Base-by-base conservation (phyloP, 2,888 invertebrate species). In the Lamproptera curius region DNA sequence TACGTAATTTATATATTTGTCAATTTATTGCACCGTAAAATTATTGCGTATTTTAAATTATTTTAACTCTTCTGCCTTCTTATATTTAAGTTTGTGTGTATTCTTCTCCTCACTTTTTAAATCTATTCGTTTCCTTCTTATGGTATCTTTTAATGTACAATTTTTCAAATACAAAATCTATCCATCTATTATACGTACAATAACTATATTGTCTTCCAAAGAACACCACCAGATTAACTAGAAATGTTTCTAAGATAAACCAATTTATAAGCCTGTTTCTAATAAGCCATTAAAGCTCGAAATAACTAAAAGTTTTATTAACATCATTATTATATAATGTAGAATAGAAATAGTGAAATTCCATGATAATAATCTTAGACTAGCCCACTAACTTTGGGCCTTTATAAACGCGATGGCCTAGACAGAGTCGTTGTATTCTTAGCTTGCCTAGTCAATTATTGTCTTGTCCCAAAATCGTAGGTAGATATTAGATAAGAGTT, bases 401-500 rank as follows among this genome's bases (percentile, higher is more conserved):
- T 16, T 36, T 54, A 39, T 16, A 31, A 20, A 5, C 6, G 44
- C 52, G 54, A 64, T 61, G 77, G 77, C 77, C 80, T 81, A 82
- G 76, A 73, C 67, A 67, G 58, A 64, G 54, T 44, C 28, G 31
- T 56, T 51, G 37, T 58, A 58, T 56, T 56, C 54, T 41, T 62
- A 62, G 59, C 62, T 63, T 70, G 56, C 66, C 76, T 84, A 84
- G 84, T 85, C 84, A 85, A 85, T 85, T 84, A 84, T 69, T 61
- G 53, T 72, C 65, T 66, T 65, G 68, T 20, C 59, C 63, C 64
- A 65, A 55, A 63, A 59, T 52, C 53, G 16, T 48, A 42, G 38
- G 48, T 37, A 11, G 13, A 9, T 23, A 53, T 55, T 44, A 44
- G 36, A 31, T 46, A 44, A 46, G 42, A 55, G 41, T 42, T 26